phyloP scores from a whole-genome alignment of 2,888 invertebrate genomes.

The Exephanes ischioxanthus region DNA sequence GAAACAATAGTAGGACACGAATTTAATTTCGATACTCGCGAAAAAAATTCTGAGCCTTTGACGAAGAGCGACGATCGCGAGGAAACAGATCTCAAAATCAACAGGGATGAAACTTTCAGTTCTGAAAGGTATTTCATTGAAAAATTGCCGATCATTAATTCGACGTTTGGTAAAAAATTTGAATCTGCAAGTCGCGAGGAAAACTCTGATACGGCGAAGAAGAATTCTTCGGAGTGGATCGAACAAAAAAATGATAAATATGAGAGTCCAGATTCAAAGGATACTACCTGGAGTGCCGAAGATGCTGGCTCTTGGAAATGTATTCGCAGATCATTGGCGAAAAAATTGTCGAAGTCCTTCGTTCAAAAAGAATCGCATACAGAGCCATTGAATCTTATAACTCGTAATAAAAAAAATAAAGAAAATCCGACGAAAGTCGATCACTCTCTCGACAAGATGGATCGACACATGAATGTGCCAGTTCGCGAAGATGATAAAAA shows the following conservation, averaged over 20 bases:
- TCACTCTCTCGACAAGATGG: neutral
- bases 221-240: neutral
- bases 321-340: neutral
- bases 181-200: neutral
- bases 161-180: neutral
- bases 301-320: neutral
- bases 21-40: neutral
- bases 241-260: neutral
- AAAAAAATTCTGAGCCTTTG: neutral
- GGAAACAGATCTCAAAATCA: neutral
- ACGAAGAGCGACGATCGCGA: neutral
- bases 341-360: neutral
- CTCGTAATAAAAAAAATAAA: neutral
- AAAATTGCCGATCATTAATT: neutral
- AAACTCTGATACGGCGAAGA: neutral
- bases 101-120: no score
- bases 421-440: neutral
- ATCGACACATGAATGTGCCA: neutral
- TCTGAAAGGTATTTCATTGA: neutral
- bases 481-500: neutral
- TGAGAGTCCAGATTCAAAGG: neutral
- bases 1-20: neutral
- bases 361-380: neutral
- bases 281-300: neutral
- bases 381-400: neutral